These are phyloP conservation scores for Ryuthela nishihirai DNA, from an alignment of 2,888 invertebrate genomes.

Conservation along the genomic window DNA sequence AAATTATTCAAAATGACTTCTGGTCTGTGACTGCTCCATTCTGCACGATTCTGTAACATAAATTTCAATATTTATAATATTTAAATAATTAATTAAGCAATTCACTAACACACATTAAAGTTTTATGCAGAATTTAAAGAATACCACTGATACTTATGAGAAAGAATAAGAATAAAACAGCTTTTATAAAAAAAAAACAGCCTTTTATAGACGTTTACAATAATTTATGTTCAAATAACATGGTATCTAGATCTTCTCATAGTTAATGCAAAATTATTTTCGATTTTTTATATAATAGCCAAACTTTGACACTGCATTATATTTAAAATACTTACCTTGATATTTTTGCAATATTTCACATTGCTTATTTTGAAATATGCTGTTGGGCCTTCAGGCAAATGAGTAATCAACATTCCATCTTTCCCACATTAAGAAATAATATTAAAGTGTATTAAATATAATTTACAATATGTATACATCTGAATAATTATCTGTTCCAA, in stretches of 20 bases:
- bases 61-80: constrained; percentile 1
- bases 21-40: constrained; percentile 71
- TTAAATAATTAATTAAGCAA: constrained; percentile 4
- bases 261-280: no score
- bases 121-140: constrained; percentile 7
- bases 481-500: no score
- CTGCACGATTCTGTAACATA: constrained; percentile 15
- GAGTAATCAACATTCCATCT: constrained; percentile 85
- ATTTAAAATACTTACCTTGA: constrained; percentile 55
- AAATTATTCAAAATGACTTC: constrained; percentile 96
- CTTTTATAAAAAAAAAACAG: no score
- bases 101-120: constrained; percentile 9
- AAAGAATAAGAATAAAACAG: no score
- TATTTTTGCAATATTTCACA: constrained; percentile 81
- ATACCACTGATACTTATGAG: no score
- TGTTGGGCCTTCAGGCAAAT: constrained; percentile 94
- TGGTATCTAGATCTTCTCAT: no score
- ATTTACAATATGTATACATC: background rate
- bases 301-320: no score
- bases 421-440: constrained; percentile 61
- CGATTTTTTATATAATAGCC: no score
- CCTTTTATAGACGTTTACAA: no score
- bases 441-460: background rate
- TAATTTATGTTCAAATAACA: no score
- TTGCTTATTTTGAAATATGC: constrained; percentile 92